Conservation (phyloP, 2,888 invertebrate genomes). For the Tholera decimalis region DNA sequence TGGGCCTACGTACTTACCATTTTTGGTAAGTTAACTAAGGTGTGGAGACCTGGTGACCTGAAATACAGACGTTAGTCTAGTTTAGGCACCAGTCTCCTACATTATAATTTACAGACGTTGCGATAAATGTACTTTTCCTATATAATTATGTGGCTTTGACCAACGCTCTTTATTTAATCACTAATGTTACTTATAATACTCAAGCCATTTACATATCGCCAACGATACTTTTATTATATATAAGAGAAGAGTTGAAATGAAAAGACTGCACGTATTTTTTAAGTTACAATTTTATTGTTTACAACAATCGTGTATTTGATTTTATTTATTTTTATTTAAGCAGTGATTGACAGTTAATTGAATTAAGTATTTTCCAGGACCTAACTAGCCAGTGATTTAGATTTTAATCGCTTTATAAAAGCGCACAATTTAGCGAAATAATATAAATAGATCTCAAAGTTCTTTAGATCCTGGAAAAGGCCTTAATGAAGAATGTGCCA, state of each 20-base stretch:
- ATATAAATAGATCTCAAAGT: background rate
- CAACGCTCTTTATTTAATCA: conserved; percentile 1
- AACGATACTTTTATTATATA: conserved; percentile 45
- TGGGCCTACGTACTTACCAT: background rate
- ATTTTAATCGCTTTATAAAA: background rate
- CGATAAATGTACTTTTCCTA: background rate
- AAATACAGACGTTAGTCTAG: too few species aligned
- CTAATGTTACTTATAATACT: conserved; percentile 22
- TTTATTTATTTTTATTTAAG: conserved; percentile 21
- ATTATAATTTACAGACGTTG: too few species aligned
- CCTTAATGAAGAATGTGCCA: background rate
- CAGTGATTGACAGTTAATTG: background rate
- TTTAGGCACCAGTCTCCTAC: too few species aligned
- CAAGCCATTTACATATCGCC: conserved; percentile 54
- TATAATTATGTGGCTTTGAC: too few species aligned
- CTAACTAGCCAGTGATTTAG: background rate
- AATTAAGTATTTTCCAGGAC: conserved; percentile 6
- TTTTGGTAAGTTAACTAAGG: too few species aligned
- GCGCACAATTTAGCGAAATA: conserved; percentile 1
- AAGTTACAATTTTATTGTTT: conserved; percentile 31
- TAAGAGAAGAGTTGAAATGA: conserved; percentile 43
- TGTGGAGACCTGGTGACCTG: too few species aligned
- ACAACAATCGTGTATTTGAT: conserved; percentile 22
- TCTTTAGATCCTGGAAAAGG: conserved; percentile 3
- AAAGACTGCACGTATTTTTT: conserved; percentile 63